Base-by-base conservation (phyloP, 64 coral and sea anemone genomes). In the Porites australiensis region DNA sequence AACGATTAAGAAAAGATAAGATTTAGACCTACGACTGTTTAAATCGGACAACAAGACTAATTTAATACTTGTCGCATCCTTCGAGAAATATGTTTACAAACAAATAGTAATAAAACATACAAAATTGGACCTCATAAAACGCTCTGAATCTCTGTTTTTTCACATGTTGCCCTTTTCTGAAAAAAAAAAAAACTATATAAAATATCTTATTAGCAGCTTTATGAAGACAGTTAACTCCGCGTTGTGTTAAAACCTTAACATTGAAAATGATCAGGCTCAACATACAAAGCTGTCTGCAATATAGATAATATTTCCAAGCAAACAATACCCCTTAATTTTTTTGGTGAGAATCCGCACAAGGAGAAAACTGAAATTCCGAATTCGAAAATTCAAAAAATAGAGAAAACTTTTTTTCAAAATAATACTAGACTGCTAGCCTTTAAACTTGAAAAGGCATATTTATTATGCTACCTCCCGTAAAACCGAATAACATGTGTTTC, bases 311-410 rank as follows among this genome's bases (percentile, higher is more conserved):
- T 83, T 83, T 83, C n/a, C 3, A 10, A 14, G 13, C 5, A 58
- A 49, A 83, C 79, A 83, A 84, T 69, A 50, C 3, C 8, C 27
- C 44, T 49, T 68, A 84, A 69, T 16, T 83, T 83, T 83, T 63
- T 43, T 66, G 11, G 50, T 78, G 16, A 57, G 57, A 23, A 51
- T 55, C 54, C 54, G 19, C 75, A 7, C 75, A 78, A 10, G 75
- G 49, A 78, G 75, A 78, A 78, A 37, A 37, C 27, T 37, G 27
- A 37, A 37, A 37, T 37, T 37, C 27, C 27, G 27, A 37, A 37
- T 37, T 37, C 27, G 27, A 37, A 37, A 37, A 37, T 37, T 37
- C 27, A 37, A 0, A 37, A 37, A 37, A 37, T 37, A 37, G 27
- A 37, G 27, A 37, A 37, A 1, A 37, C 27, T 37, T 37, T 0